Evolutionary conservation across 2,888 invertebrate genomes (phyloP).

Genomic region (Buathra laborator): DNA sequence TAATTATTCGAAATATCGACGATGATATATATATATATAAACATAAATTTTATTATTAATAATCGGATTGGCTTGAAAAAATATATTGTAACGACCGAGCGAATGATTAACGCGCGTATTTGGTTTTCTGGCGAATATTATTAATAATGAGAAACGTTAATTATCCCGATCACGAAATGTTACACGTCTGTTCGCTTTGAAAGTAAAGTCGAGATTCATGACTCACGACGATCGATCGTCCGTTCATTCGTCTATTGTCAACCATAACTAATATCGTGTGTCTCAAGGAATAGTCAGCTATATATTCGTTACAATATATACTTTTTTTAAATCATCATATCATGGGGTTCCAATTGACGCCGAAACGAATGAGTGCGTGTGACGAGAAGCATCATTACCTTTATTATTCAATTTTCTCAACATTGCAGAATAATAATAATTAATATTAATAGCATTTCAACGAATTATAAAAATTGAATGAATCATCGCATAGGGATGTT

Average conservation of each 20-base stretch:
- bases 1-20: constrained; percentile 65
- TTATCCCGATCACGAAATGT: too few species aligned
- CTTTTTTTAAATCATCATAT: constrained; percentile 10
- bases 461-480: constrained; percentile 45
- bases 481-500: constrained; percentile 43
- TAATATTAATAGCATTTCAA: constrained; percentile 16
- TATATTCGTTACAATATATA: too few species aligned
- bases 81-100: neutral
- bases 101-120: too few species aligned
- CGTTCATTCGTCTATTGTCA: too few species aligned
- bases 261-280: too few species aligned
- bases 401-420: neutral
- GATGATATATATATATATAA: constrained; percentile 33
- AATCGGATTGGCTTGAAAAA: constrained; percentile 32
- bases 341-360: constrained; percentile 21
- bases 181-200: too few species aligned
- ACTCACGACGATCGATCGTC: too few species aligned
- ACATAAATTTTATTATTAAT: constrained; percentile 28
- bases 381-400: constrained; percentile 11
- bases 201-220: too few species aligned
- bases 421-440: neutral
- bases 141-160: too few species aligned
- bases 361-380: constrained; percentile 47
- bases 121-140: too few species aligned
- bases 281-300: too few species aligned